Evolutionary conservation across 2,113 vertebrate genomes (phyloP), one percentile per base, ranked within the genome.

Genomic region (Cebus imitator): DNA sequence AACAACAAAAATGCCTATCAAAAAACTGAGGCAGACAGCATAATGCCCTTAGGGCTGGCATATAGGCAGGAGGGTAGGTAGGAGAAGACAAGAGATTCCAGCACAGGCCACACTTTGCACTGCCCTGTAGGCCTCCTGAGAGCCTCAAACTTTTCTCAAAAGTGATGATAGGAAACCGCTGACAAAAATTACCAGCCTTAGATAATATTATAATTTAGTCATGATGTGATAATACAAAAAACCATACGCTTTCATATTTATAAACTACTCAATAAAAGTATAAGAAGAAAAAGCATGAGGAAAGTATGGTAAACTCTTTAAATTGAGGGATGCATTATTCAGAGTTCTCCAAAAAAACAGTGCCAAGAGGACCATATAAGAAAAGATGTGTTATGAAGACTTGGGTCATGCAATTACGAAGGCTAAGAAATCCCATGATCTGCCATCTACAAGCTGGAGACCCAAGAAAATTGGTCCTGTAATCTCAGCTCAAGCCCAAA

Each of bases 61-160:
- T 10, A 0, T 8, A 70, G 20, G 6, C 6, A n/a, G 37, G 12
- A 50, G 27, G 13, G 40, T 45, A 5, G 35, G 1, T 40, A 16
- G 14, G 9, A 64, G 61, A 92, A 75, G 1, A 35, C 45, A 25
- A 25, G 8, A 43, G 43, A 30, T 43, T 20, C 21, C 14, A n/a
- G 4, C 23, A 17, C 1, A 3, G 2, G 45, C 27, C 55, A 68
- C 8, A 66, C 5, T 9, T 87, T 58, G 12, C 40, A 8, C 40
- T 20, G 1, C 12, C 6, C 14, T 16, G 0, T 43, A 72, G 50
- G 1, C 17, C 10, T 37, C 0, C 3, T 32, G 43, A 35, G 23
- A 61, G 30, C 40, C 64, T 35, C 5, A 3, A 68, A 10, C 5
- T 27, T 92, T 73, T 17, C 20, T 27, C 25, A 72, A 87, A 58